Evolutionary conservation across 2,888 invertebrate genomes (phyloP), one percentile per base, ranked within the genome.

Genomic region (Coenonympha arcania): DNA sequence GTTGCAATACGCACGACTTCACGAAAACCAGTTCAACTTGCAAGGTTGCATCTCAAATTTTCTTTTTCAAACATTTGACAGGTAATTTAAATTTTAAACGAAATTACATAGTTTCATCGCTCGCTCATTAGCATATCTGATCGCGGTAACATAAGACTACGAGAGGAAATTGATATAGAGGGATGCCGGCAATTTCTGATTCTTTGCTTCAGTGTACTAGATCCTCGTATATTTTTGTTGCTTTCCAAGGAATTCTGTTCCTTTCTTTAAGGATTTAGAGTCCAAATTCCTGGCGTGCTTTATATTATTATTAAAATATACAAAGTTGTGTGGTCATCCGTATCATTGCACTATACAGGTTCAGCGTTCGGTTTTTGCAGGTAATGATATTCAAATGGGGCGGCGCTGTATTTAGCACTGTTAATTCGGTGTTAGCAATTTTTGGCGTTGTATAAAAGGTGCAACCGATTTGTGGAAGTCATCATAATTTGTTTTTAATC

Each of bases 351-450:
- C 37, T 59, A 54, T 59, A 54, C 57, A 58, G 53, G 63, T 62
- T 57, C 40, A 43, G 28, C 54, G 45, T 53, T 53, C 43, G 55
- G 53, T 64, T 62, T 63, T 59, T 60, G 54, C 55, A 48, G 63
- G 60, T 81, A 81, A 79, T 81, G 64, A 71, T 83, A 85, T 84
- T 83, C 80, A 81, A 83, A 81, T 80, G 63, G 79, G 73, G 64
- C 82, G 70, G 69, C 71, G 65, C 71, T 69, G 67, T 63, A 60
- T 70, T 76, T 82, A 82, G 76, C 69, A 84, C 82, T 83, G 81
- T 76, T 78, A 82, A 83, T 85, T 74, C 59, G 68, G 70, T 79
- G 77, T 73, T 71, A 81, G 77, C 76, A 79, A 74, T 79, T 79
- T 80, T 82, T 66, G 60, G 71, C 64, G 71, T 68, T 73, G 78